Percentiles rank a stretch among this genome's conserved stretches.
These are phyloP conservation scores for Gibbula magus DNA, from an alignment of 2,888 invertebrate genomes.

Conservation along the genomic window DNA sequence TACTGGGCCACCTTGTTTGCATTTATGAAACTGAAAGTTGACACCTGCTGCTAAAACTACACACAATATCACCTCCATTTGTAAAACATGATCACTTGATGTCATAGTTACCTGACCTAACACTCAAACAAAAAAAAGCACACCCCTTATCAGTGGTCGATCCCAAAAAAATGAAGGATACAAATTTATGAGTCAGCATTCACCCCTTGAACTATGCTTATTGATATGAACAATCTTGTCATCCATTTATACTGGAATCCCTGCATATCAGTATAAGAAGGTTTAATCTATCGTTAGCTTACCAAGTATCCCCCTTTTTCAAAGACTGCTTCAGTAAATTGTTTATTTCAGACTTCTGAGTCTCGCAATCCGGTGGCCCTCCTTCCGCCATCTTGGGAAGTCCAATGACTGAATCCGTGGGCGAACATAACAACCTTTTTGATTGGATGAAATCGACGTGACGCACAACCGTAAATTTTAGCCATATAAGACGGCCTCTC, in stretches of 20 bases:
- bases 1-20: not conserved
- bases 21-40: not conserved
- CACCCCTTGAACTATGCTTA: not conserved
- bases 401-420: conserved; percentile 2
- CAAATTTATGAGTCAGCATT: conserved; percentile 11
- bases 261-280: too few species aligned
- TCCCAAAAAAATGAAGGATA: not conserved
- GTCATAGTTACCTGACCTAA: too few species aligned
- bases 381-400: conserved; percentile 66
- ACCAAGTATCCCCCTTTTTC: conserved; percentile 74
- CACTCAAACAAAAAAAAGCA: too few species aligned
- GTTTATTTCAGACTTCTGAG: conserved; percentile 70
- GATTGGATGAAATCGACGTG: not conserved
- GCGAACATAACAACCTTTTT: not conserved
- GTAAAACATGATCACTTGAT: too few species aligned
- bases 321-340: conserved; percentile 64
- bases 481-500: not conserved
- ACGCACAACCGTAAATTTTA: not conserved
- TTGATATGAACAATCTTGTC: not conserved
- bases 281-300: conserved; percentile 31
- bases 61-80: not conserved
- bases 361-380: conserved; percentile 68
- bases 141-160: too few species aligned
- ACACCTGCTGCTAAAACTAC: not conserved
- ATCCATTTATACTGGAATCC: too few species aligned